Evolutionary conservation across 2,888 invertebrate genomes (phyloP).

Genomic region (Ctena decussata): DNA sequence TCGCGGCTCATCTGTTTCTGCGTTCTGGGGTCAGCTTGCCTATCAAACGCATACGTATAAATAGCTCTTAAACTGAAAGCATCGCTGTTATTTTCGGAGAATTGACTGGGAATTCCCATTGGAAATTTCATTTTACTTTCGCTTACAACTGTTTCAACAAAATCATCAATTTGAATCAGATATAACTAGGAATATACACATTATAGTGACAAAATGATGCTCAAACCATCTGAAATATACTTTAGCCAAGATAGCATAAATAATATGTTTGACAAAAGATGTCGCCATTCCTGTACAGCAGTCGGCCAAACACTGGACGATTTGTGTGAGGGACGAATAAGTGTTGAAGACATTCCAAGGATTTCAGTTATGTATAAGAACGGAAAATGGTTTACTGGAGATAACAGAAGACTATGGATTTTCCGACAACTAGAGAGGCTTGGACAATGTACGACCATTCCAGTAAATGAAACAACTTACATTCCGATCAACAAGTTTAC

Average conservation of each 20-base stretch:
- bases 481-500: conserved; percentile 2
- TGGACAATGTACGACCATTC: background rate
- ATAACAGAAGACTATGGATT: conserved; percentile 13
- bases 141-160: too few relatives aligned
- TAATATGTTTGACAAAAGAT: background rate
- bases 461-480: background rate
- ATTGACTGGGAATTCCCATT: too few relatives aligned
- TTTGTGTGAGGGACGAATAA: background rate
- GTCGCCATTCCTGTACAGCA: background rate
- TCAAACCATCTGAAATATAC: conserved; percentile 10
- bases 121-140: too few relatives aligned
- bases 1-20: too few relatives aligned
- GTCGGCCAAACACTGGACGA: conserved; percentile 1
- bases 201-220: background rate
- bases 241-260: conserved; percentile 1
- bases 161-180: too few relatives aligned
- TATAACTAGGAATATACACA: too few relatives aligned
- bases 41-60: too few relatives aligned
- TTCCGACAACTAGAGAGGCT: conserved; percentile 15
- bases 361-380: background rate
- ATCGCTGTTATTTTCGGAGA: too few relatives aligned
- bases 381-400: conserved; percentile 1
- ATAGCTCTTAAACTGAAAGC: too few relatives aligned
- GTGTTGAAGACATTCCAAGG: background rate
- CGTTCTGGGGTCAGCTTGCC: too few relatives aligned